Conservation (phyloP, 2,113 vertebrate genomes). For the Lichenostomus cassidix region DNA sequence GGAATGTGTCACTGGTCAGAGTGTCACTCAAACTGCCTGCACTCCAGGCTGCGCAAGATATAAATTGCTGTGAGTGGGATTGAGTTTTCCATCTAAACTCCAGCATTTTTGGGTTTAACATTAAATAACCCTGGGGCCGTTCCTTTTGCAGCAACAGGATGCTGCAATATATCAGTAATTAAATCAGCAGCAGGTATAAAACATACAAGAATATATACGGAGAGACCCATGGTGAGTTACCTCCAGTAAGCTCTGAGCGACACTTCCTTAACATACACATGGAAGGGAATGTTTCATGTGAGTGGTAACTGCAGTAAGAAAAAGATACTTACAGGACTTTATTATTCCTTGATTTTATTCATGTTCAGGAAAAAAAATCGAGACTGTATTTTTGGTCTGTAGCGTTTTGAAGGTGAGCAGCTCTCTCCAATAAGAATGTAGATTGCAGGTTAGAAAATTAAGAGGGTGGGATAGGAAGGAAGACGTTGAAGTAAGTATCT, state of each 20-base stretch:
- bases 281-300: neutral
- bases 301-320: neutral
- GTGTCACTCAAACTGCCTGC: neutral
- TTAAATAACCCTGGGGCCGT: neutral
- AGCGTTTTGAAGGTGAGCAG: neutral
- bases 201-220: neutral
- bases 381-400: neutral
- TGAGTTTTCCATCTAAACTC: neutral
- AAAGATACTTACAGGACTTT: neutral
- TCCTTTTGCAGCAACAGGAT: neutral
- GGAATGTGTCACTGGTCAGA: neutral
- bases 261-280: fast-evolving
- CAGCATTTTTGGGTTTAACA: neutral
- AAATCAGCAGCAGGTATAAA: neutral
- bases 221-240: neutral
- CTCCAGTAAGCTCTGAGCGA: neutral
- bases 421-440: neutral
- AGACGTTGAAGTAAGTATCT: neutral
- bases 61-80: neutral
- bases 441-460: neutral
- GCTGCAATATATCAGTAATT: neutral
- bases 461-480: neutral
- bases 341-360: neutral
- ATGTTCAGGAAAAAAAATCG: neutral
- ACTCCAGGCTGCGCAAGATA: neutral